Percentiles rank a stretch among this genome's conserved stretches.
These are phyloP conservation scores for Leptobrachium ailaonicum DNA, from an alignment of 2,113 vertebrate species.

Conservation along the genomic window DNA sequence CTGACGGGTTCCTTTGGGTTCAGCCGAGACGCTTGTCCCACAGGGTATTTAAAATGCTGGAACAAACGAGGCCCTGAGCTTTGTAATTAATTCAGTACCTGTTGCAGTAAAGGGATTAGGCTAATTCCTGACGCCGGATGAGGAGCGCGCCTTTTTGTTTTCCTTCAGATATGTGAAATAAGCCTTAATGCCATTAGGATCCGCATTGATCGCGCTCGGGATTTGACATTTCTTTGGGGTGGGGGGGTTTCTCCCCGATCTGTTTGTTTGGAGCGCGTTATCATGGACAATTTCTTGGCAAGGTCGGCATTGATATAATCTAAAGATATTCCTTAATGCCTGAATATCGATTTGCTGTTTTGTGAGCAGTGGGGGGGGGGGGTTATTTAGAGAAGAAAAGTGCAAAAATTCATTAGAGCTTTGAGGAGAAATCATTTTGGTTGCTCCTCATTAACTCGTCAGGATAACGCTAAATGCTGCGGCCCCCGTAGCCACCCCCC, in stretches of 20 bases:
- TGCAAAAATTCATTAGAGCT: not conserved
- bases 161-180: slow-evolving; percentile 38
- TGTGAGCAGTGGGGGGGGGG: not conserved
- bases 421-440: not conserved
- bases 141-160: slow-evolving; percentile 13
- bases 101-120: slow-evolving; percentile 23
- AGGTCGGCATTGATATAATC: slow-evolving; percentile 61
- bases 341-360: slow-evolving; percentile 55
- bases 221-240: slow-evolving; percentile 42
- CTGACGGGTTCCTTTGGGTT: no score
- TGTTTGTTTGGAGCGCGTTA: slow-evolving; percentile 47
- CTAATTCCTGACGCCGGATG: slow-evolving; percentile 7
- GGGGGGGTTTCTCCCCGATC: slow-evolving; percentile 22
- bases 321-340: slow-evolving; percentile 60
- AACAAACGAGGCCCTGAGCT: not conserved
- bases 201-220: slow-evolving; percentile 47
- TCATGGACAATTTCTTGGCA: slow-evolving; percentile 58
- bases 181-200: slow-evolving; percentile 47
- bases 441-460: no score
- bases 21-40: no score
- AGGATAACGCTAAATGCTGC: not conserved
- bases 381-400: not conserved
- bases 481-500: not conserved
- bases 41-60: not conserved
- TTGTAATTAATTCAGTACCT: slow-evolving; percentile 23